phyloP scores from a whole-genome alignment of 1,140 invertebrate species.

The Cydia strobilella region DNA sequence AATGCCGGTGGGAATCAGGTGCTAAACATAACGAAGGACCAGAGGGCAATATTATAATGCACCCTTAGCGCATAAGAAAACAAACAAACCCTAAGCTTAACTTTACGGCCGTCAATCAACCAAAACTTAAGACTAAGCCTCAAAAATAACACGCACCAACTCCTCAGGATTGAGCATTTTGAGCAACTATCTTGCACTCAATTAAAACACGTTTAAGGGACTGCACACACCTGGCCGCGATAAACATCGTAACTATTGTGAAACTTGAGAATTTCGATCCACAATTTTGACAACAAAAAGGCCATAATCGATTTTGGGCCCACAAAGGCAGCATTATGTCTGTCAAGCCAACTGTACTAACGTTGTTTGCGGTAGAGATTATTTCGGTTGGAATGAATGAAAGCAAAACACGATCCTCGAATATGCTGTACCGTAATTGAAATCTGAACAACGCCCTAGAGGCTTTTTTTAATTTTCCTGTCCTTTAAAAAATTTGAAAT shows the following conservation, averaged over 20 bases:
- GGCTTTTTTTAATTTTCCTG: constrained; percentile 65
- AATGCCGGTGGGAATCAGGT: not conserved
- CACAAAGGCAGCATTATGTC: constrained; percentile 77
- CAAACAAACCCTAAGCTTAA: constrained; percentile 5
- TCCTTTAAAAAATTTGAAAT: constrained; percentile 39
- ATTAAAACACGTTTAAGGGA: constrained; percentile 76
- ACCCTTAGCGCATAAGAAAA: not conserved
- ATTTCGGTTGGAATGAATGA: constrained; percentile 79
- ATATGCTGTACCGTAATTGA: constrained; percentile 73
- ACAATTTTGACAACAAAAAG: constrained; percentile 80
- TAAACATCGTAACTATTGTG: constrained; percentile 78
- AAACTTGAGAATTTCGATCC: constrained; percentile 76
- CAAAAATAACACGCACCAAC: constrained; percentile 22
- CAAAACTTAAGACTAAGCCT: constrained; percentile 16
- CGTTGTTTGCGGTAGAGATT: constrained; percentile 79
- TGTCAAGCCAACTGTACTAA: constrained; percentile 77
- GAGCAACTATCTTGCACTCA: constrained; percentile 46
- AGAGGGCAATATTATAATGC: constrained; percentile 8
- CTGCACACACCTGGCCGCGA: constrained; percentile 70
- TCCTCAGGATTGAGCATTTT: not conserved
- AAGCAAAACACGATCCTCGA: constrained; percentile 76
- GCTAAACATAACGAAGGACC: not conserved
- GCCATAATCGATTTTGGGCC: constrained; percentile 77
- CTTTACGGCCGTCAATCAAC: constrained; percentile 10
- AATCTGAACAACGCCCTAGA: constrained; percentile 68